Percentiles rank a stretch among this genome's conserved stretches.
These are phyloP conservation scores for Elephantulus edwardii DNA, from an alignment of 2,113 vertebrate genomes.

Conservation along the genomic window DNA sequence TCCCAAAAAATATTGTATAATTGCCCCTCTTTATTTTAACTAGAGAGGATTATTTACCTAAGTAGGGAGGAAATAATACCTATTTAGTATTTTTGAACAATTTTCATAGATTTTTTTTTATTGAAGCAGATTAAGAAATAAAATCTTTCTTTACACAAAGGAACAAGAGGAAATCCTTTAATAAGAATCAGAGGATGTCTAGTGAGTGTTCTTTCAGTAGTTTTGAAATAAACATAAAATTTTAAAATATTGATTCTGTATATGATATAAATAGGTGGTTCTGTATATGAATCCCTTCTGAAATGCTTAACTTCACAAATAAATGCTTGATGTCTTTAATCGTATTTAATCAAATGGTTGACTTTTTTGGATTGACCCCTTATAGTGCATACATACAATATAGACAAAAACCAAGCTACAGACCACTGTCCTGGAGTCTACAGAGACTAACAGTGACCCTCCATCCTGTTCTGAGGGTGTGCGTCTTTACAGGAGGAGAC, in stretches of 20 bases:
- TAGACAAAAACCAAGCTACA: background rate
- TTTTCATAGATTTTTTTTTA: background rate
- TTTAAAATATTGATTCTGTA: constrained; percentile 30
- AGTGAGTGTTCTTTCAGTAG: background rate
- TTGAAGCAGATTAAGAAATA: too few relatives aligned
- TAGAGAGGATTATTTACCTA: background rate
- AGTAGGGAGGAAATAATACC: too few relatives aligned
- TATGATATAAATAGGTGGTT: background rate
- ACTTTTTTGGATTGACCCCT: background rate
- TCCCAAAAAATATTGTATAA: background rate
- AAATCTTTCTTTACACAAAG: too few relatives aligned
- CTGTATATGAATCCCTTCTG: background rate
- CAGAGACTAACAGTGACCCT: too few relatives aligned
- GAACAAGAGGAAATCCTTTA: background rate
- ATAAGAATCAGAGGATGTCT: background rate
- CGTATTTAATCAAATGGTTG: background rate
- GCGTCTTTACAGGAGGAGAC: too few relatives aligned
- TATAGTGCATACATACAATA: background rate
- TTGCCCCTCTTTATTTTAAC: constrained; percentile 1
- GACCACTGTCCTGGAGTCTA: background rate
- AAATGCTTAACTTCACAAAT: background rate
- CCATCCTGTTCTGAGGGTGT: too few relatives aligned
- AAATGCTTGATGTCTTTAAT: background rate
- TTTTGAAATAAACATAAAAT: constrained; percentile 10
- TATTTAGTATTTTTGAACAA: background rate